A percentile compares a stretch with the other conserved stretches of the same genome.
Evolutionary conservation across 2,113 vertebrate genomes (phyloP).

Genomic region (Calyptommatus sinebrachiatus): DNA sequence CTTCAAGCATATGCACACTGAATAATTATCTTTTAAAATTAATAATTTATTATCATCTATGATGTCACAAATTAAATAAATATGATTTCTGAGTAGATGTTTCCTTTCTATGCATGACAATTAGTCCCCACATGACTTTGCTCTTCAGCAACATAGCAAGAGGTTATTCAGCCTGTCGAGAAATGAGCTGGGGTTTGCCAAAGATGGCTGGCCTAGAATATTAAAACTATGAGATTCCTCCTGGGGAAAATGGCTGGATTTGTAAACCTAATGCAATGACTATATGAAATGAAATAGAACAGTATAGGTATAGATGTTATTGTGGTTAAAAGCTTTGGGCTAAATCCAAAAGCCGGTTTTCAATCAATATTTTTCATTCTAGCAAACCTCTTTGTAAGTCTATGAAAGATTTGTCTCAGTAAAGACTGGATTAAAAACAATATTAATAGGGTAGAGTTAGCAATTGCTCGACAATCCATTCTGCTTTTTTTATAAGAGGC

Average conservation of each 20-base stretch:
- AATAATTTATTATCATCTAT: slow-evolving; percentile 62
- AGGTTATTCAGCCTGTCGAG: slow-evolving; percentile 11
- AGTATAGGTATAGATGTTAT: slow-evolving; percentile 13
- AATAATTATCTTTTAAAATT: slow-evolving; percentile 66
- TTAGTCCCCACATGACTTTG: slow-evolving; percentile 4
- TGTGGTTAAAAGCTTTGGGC: slow-evolving; percentile 31
- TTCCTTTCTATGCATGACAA: slow-evolving; percentile 40
- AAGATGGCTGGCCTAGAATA: slow-evolving; percentile 29
- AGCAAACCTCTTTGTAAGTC: slow-evolving; percentile 27
- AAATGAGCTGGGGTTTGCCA: slow-evolving; percentile 33
- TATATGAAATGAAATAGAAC: slow-evolving; percentile 22
- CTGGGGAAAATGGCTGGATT: slow-evolving; percentile 37
- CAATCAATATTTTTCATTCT: slow-evolving; percentile 42
- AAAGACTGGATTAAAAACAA: slow-evolving; percentile 11
- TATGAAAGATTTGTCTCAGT: slow-evolving; percentile 32
- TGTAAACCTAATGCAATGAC: slow-evolving; percentile 38
- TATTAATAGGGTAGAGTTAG: neutral
- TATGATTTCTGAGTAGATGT: slow-evolving; percentile 54
- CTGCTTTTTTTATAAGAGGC: neutral
- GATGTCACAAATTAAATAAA: slow-evolving; percentile 67
- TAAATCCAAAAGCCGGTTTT: slow-evolving; percentile 35
- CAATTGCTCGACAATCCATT: neutral
- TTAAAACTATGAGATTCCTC: slow-evolving; percentile 25
- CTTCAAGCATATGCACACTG: slow-evolving; percentile 48
- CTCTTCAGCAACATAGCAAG: slow-evolving; percentile 12